Conservation (phyloP, 2,888 invertebrate genomes). For the Spodoptera littoralis region DNA sequence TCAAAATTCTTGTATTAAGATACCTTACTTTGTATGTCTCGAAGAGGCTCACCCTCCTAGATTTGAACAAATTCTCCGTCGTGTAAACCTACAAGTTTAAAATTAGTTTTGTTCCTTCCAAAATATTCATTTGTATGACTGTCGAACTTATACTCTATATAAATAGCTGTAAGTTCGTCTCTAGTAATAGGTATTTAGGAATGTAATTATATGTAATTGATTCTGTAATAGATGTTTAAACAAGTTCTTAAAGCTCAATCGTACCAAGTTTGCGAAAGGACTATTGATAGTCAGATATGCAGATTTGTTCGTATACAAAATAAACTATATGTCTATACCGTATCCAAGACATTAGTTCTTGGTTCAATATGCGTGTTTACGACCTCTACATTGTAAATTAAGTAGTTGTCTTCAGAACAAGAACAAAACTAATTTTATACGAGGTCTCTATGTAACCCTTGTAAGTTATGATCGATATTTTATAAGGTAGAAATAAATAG, state of each 20-base stretch:
- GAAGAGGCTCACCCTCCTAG: slow-evolving; percentile 2
- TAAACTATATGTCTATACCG: no score
- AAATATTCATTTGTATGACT: not conserved
- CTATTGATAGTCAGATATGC: no score
- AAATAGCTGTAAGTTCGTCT: not conserved
- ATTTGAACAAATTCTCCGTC: slow-evolving; percentile 43
- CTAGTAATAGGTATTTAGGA: no score
- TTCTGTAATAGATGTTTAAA: no score
- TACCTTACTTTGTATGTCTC: slow-evolving; percentile 6
- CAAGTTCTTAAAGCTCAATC: no score
- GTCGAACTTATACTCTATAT: not conserved
- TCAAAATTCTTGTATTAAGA: not conserved
- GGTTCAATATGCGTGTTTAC: no score
- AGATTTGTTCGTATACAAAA: no score
- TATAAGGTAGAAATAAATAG: slow-evolving; percentile 62
- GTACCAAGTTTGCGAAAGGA: no score
- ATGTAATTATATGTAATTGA: no score
- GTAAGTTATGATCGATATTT: slow-evolving; percentile 64
- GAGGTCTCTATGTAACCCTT: slow-evolving; percentile 45
- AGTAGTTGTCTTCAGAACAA: no score
- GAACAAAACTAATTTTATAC: slow-evolving; percentile 44
- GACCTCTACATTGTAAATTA: not conserved
- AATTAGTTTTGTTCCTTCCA: slow-evolving; percentile 41
- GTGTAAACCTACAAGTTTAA: slow-evolving; percentile 37
- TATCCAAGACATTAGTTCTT: no score